A percentile compares a stretch with the other conserved stretches of the same genome.
These are phyloP conservation scores for Corbicula japonica DNA, from an alignment of 2,888 invertebrate genomes.

Conservation along the genomic window DNA sequence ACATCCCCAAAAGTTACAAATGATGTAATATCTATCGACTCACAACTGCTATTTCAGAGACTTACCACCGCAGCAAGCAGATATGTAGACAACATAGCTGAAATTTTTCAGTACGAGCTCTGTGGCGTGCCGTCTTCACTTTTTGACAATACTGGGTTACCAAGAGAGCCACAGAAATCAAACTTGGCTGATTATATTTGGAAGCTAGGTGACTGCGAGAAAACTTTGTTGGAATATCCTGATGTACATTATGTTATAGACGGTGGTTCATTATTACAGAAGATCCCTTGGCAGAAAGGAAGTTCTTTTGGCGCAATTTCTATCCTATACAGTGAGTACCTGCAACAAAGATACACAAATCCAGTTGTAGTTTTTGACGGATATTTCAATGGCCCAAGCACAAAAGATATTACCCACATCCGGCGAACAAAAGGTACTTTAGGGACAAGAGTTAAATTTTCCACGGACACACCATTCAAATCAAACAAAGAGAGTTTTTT, in stretches of 20 bases:
- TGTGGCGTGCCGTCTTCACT: conserved; percentile 37
- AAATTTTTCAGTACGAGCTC: conserved; percentile 60
- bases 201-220: too few relatives aligned
- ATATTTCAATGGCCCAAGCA: conserved; percentile 54
- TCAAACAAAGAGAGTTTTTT: conserved; percentile 66
- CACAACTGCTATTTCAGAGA: too few relatives aligned
- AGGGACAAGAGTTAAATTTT: conserved; percentile 34
- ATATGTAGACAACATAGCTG: not conserved
- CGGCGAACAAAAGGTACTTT: conserved; percentile 41
- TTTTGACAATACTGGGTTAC: conserved; percentile 29
- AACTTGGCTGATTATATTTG: too few relatives aligned
- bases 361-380: conserved; percentile 70
- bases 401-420: conserved; percentile 65
- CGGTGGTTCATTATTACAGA: conserved; percentile 64
- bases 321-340: conserved; percentile 6
- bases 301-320: conserved; percentile 43
- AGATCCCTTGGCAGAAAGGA: conserved; percentile 56
- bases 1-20: not conserved
- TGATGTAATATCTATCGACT: conserved; percentile 24
- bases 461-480: conserved; percentile 38
- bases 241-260: conserved; percentile 64
- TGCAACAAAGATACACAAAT: conserved; percentile 1
- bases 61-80: too few relatives aligned
- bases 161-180: conserved; percentile 59
- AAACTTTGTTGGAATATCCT: too few relatives aligned